These are phyloP conservation scores for Alexandromys fortis DNA, from an alignment of 2,113 vertebrate genomes.

Conservation along the genomic window DNA sequence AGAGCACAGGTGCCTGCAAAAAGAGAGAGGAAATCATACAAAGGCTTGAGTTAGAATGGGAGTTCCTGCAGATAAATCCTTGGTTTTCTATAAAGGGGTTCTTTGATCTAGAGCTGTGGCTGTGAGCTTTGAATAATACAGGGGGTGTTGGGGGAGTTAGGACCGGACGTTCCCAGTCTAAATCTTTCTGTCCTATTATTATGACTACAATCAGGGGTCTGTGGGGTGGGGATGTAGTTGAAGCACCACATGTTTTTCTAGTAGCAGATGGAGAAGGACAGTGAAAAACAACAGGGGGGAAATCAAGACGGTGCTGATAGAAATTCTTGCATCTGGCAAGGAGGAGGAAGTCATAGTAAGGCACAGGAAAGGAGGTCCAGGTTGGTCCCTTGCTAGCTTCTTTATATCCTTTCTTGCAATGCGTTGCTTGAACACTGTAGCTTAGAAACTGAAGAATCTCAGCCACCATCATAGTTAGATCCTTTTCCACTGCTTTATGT, in stretches of 20 bases:
- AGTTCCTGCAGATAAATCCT: neutral
- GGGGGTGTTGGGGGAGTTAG: no score
- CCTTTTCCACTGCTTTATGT: neutral
- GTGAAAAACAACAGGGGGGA: neutral
- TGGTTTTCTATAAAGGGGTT: neutral
- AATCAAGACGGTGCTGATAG: neutral
- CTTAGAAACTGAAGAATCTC: neutral
- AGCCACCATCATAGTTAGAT: neutral
- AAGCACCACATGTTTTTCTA: neutral
- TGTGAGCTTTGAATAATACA: neutral
- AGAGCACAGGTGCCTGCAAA: neutral
- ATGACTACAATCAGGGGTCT: neutral
- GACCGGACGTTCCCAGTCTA: neutral
- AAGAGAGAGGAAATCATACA: neutral
- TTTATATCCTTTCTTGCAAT: neutral
- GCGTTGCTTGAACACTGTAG: neutral
- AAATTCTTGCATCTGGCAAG: neutral
- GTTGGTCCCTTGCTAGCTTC: neutral
- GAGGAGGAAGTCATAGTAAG: neutral
- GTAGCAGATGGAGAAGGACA: neutral
- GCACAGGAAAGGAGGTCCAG: neutral
- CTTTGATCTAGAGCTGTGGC: neutral
- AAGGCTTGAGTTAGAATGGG: neutral
- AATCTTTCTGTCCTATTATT: neutral
- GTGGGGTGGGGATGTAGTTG: accelerated